Base-by-base conservation (phyloP, 2,113 vertebrate species). In the Acanthisitta chloris region DNA sequence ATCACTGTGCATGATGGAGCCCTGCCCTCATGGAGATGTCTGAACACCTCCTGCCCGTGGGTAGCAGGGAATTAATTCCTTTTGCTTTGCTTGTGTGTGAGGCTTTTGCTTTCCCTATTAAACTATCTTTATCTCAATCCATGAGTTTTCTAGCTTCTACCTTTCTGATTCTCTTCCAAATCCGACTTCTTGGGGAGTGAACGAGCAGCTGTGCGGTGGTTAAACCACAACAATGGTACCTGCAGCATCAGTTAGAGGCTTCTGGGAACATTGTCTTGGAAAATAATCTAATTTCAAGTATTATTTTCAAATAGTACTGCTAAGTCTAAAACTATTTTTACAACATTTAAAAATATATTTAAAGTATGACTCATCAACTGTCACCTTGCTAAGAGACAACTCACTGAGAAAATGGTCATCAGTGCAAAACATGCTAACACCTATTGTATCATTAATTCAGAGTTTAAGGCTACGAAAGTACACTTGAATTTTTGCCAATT, bases 1-100 rank as follows among this genome's bases (percentile, higher is more conserved):
- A 1, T 31, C 42, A 17, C 31, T 26, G 17, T 12, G 40, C 0
- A 1, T 40, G 19, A 7, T 21, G 14, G 42, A 17, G 7, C 33
- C 18, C 28, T 58, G 38, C 28, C n/a, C 13, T 52, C 45, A 14
- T 17, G 45, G 6, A 14, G 17, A 59, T 46, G 52, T 59, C 24
- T 46, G 45, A 59, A 89, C 33, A 81, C 9, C 9, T 40, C 19
- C 59, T 59, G 69, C 16, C 8, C 38, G 40, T 25, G 24, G 45
- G 52, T 67, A 67, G 24, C 23, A 40, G 61, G 20, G 28, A 52
- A 59, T 69, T 8, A 33, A 52, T 40, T 10, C n/a, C 24, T 52
- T 59, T 25, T 52, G 7, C 16, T 46, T 24, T 52, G 24, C 13
- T 29, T 25, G 9, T 52, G 45, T 12, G 9, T 9, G 6, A 29